Evolutionary conservation across 2,113 vertebrate genomes (phyloP).

Genomic region (Hyla sarda): DNA sequence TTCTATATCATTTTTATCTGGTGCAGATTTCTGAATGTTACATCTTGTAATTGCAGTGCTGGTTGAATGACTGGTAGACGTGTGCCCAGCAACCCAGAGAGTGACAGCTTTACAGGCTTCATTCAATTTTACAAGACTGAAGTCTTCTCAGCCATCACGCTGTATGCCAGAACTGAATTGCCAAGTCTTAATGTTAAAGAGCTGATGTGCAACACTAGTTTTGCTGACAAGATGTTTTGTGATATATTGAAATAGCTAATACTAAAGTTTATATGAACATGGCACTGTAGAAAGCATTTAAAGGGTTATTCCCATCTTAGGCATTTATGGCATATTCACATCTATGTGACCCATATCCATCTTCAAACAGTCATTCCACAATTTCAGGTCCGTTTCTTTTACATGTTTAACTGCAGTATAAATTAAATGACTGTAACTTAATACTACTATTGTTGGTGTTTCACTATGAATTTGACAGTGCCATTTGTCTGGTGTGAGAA

Average conservation of each 20-base stretch:
- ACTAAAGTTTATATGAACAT: not conserved
- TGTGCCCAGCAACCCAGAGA: not conserved
- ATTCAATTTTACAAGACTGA: constrained; percentile 34
- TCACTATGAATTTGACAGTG: too few species aligned
- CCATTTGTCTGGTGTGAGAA: too few species aligned
- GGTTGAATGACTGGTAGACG: not conserved
- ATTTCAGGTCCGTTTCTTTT: too few species aligned
- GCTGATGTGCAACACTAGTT: not conserved
- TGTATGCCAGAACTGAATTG: not conserved
- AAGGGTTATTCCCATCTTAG: too few species aligned
- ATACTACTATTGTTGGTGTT: too few species aligned
- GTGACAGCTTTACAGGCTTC: constrained; percentile 1
- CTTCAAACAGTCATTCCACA: too few species aligned
- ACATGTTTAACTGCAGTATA: too few species aligned
- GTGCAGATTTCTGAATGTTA: not conserved
- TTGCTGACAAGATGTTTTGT: not conserved
- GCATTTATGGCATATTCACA: too few species aligned
- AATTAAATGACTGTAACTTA: too few species aligned
- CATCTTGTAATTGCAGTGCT: not conserved
- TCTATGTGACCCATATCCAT: too few species aligned
- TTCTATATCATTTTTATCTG: not conserved
- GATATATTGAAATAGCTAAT: not conserved
- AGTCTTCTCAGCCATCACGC: constrained; percentile 22
- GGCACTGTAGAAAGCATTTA: not conserved
- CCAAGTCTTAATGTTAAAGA: not conserved